A percentile compares a stretch with the other conserved stretches of the same genome.
These are phyloP conservation scores for Hyles lineata DNA, from an alignment of 2,888 invertebrate species.

Conservation along the genomic window DNA sequence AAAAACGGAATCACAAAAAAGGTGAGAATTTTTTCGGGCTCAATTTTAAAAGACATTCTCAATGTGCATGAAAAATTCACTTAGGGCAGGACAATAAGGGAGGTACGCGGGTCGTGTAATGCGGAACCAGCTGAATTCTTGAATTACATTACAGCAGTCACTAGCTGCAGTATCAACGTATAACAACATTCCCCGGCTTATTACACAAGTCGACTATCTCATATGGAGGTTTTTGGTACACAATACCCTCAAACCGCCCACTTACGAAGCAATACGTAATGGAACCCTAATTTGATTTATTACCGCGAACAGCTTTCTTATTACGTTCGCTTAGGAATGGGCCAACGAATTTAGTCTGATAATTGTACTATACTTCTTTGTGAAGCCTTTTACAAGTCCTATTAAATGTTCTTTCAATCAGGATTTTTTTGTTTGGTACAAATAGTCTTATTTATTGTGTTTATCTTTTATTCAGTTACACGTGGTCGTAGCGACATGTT, in stretches of 20 bases:
- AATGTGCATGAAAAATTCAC: conserved; percentile 22
- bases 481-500: no score
- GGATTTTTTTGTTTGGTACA: neutral
- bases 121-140: conserved; percentile 28
- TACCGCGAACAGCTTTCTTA: conserved; percentile 12
- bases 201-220: conserved; percentile 17
- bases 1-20: conserved; percentile 1
- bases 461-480: neutral
- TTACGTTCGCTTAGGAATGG: neutral
- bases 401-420: conserved; percentile 1
- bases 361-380: conserved; percentile 7
- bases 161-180: conserved; percentile 19
- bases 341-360: neutral
- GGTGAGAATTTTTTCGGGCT: neutral
- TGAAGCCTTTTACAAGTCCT: neutral
- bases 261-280: conserved; percentile 22
- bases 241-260: conserved; percentile 16
- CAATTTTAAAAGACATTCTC: conserved; percentile 17
- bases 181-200: conserved; percentile 34
- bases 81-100: neutral
- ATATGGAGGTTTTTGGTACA: neutral
- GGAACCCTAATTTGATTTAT: conserved; percentile 23
- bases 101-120: conserved; percentile 5
- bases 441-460: neutral
- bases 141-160: conserved; percentile 33